Evolutionary conservation across 2,888 invertebrate genomes (phyloP).

Genomic region (Oxystoma pomonae): DNA sequence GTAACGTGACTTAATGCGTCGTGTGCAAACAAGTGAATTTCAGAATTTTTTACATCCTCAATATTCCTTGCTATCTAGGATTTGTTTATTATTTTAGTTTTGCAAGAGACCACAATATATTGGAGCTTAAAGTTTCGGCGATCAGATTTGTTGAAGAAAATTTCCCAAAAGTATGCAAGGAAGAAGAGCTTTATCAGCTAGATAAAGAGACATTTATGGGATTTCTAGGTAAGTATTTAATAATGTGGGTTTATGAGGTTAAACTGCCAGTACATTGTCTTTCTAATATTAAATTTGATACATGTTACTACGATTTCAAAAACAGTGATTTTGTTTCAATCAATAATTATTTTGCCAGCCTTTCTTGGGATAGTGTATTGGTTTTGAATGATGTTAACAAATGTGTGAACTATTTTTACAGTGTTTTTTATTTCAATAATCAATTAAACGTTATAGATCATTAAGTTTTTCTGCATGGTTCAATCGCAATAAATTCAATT

Average conservation of each 20-base stretch:
- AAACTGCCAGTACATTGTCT: not conserved
- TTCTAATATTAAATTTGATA: not conserved
- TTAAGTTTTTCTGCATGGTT: not conserved
- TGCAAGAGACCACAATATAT: slow-evolving; percentile 84
- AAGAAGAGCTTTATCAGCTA: slow-evolving; percentile 82
- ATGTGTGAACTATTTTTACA: not conserved
- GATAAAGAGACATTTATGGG: slow-evolving; percentile 73
- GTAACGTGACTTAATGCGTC: too few relatives aligned
- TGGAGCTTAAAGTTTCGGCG: slow-evolving; percentile 71
- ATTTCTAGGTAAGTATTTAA: slow-evolving; percentile 56
- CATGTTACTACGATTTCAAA: not conserved
- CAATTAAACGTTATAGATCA: not conserved
- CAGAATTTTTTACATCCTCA: too few relatives aligned
- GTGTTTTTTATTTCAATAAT: not conserved
- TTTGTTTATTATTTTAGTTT: slow-evolving; percentile 52
- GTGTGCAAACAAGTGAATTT: too few relatives aligned
- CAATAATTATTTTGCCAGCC: not conserved
- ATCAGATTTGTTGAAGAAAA: slow-evolving; percentile 79
- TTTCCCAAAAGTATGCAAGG: slow-evolving; percentile 74
- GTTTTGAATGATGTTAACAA: not conserved
- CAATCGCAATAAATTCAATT: too few relatives aligned
- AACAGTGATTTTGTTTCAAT: not conserved
- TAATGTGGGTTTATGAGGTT: too few relatives aligned
- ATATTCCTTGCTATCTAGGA: too few relatives aligned
- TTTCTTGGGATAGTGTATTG: not conserved